phyloP scores from a whole-genome alignment of 2,797 vertebrate genomes.

The Amblyraja radiata region DNA sequence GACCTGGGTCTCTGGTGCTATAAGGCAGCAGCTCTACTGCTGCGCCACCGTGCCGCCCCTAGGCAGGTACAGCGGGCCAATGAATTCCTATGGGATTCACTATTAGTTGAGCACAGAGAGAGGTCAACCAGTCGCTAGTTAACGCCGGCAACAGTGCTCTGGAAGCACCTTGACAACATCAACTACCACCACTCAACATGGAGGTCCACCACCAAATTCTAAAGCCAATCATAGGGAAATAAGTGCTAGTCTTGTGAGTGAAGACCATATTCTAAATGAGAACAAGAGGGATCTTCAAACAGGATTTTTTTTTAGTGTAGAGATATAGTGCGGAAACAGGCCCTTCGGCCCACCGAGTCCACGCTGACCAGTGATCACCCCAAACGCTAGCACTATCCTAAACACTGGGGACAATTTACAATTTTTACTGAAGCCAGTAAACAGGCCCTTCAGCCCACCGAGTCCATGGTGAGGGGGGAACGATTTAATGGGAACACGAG shows the following conservation, averaged over 20 bases:
- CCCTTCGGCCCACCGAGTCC: no score
- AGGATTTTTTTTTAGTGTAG: background rate
- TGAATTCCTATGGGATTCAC: background rate
- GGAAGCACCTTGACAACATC: background rate
- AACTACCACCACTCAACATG: background rate
- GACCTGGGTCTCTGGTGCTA: no score
- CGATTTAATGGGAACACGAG: no score
- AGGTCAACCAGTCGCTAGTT: background rate
- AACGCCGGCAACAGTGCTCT: background rate
- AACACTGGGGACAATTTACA: no score
- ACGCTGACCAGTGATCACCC: no score
- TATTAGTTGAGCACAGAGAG: background rate
- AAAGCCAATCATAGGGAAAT: background rate
- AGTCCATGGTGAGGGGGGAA: no score
- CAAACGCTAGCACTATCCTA: no score
- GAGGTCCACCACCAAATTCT: background rate
- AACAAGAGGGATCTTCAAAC: background rate
- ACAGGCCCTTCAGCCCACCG: no score
- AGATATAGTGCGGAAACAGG: no score
- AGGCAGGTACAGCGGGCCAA: background rate
- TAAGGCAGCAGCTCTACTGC: no score
- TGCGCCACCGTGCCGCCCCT: no score
- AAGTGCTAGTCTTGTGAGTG: background rate
- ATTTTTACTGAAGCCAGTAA: no score
- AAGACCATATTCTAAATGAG: background rate